phyloP scores from a whole-genome alignment of 1,140 invertebrate genomes.

The Akabosia matsudoensis region DNA sequence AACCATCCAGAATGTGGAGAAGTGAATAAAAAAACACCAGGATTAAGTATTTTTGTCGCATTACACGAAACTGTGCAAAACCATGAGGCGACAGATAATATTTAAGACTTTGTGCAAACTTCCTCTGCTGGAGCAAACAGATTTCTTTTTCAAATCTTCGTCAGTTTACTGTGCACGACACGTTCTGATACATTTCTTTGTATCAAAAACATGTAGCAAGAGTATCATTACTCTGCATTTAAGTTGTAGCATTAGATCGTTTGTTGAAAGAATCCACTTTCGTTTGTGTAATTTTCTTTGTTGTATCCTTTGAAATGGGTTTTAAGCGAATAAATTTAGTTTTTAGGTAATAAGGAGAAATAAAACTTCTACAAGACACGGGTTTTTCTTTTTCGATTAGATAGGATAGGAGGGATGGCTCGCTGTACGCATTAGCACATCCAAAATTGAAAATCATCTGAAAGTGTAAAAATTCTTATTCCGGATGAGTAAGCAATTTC shows the following conservation, averaged over 20 bases:
- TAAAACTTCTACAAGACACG: background rate
- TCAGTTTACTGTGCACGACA: no score
- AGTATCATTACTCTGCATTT: no score
- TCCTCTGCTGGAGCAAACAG: no score
- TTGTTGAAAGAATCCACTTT: background rate
- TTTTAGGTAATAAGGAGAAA: background rate
- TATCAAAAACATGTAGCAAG: no score
- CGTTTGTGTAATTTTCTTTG: background rate
- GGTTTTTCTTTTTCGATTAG: background rate
- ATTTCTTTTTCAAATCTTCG: no score
- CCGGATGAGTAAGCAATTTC: constrained; percentile 24
- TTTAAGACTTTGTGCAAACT: background rate
- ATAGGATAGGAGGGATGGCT: background rate
- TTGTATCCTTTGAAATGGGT: background rate
- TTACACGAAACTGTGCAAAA: background rate
- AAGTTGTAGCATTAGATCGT: no score
- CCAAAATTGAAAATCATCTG: background rate
- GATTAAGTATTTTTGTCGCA: background rate
- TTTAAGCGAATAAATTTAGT: background rate
- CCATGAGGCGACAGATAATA: background rate
- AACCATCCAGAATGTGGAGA: background rate
- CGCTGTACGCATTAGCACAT: background rate
- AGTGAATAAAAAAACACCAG: background rate
- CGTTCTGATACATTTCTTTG: no score
- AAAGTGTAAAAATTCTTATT: constrained; percentile 10